Evolutionary conservation across 2,888 invertebrate genomes (phyloP), one percentile per base, ranked within the genome.

Genomic region (Sminthurides aquaticus): DNA sequence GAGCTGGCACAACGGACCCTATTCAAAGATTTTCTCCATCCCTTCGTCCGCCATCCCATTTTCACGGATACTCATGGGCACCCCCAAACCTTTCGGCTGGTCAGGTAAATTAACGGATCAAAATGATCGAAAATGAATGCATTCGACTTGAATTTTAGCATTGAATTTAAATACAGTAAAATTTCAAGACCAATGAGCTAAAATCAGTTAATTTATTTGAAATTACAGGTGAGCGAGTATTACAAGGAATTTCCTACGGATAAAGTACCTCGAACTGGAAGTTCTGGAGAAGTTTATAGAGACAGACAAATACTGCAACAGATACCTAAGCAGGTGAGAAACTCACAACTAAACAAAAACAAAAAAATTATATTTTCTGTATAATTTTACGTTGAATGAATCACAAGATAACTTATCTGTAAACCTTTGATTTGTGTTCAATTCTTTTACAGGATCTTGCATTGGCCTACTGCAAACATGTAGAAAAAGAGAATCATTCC

Each of bases 311-410:
- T 98, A 76, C 87, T 91, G 71, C 83, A 85, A 69, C 97, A 98
- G 81, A 82, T 98, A 76, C 98, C 98, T 49, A 90, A 90, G 79
- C 95, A 96, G 81, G 98, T 98, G 79, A 84, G 97, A 81, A 81
- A 3, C 18, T 2, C 2, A 18, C 2, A 34, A 27, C 43, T 43
- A 29, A 34, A n/a, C n/a, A n/a, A n/a, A n/a, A n/a, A n/a, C n/a
- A 43, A 43, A 43, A 43, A 11, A 43, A 15, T 18, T 43, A 43
- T 43, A 15, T 43, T 15, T 43, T 43, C 18, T 43, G 11, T 15
- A 43, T 43, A 43, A 43, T 43, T 43, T 43, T n/a, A n/a, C n/a
- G n/a, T n/a, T n/a, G n/a, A n/a, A n/a, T n/a, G n/a, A n/a, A n/a
- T n/a, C n/a, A n/a, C n/a, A n/a, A n/a, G n/a, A n/a, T n/a, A n/a